Evolutionary conservation across 92 coral and sea anemone genomes (phyloP), one percentile per base, ranked within the genome.

Genomic region (Porites lobata): DNA sequence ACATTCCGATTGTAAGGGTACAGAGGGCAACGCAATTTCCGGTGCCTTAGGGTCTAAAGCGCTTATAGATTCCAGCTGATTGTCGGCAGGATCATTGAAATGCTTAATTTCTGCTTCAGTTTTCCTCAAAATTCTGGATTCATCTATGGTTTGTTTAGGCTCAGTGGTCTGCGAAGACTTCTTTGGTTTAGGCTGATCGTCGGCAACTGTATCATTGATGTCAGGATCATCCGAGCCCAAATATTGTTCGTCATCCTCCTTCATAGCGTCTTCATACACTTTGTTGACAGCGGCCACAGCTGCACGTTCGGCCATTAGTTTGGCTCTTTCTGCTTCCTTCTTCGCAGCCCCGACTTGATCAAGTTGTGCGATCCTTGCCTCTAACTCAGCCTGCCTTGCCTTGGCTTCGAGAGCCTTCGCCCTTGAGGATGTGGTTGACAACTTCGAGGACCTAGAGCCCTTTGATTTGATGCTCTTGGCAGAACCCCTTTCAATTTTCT

Each of bases 331-430:
- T 1, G 78, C 70, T 74, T 85, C 90, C 50, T 79, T 85, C 51
- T 63, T 69, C 12, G 87, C 75, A 79, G 80, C 85, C 53, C 85
- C 86, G 11, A 85, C 85, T 12, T 72, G 20, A 20, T 73, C 82
- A 67, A 90, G 85, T 72, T 78, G 56, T 17, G 90, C 86, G 47
- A 85, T 56, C 75, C 75, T 85, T 3, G 87, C 61, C 10, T 78
- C 57, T 14, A 90, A 68, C 32, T 85, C 83, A 7, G 77, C 76
- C 15, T 85, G 83, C 78, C 52, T 90, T 61, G 86, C 92, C 57
- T 85, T 89, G 50, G 92, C 88, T 65, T 84, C 85, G 22, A 89
- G 65, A 22, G 84, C 80, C 32, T 59, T 84, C 54, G 89, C 89
- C 70, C 86, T 85, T 29, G 64, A 56, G 15, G 90, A 79, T 32